Evolutionary conservation across 2,888 invertebrate species (phyloP).

Genomic region (Xanthia icteritia): DNA sequence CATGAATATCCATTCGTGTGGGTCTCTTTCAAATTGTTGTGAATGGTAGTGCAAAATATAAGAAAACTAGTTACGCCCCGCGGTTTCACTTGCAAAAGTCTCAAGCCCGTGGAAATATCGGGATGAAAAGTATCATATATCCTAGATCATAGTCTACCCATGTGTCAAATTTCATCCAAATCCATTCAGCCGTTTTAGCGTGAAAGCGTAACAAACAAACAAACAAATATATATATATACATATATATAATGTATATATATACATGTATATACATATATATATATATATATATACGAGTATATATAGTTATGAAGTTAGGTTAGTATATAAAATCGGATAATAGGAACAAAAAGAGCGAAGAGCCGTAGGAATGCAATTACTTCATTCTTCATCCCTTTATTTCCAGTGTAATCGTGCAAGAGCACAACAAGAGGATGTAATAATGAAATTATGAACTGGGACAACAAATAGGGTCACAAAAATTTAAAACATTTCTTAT

Average conservation of each 20-base stretch:
- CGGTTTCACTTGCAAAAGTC: no score
- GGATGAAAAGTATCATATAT: no score
- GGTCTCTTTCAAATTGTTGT: slow-evolving; percentile 3
- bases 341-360: not conserved
- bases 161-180: no score
- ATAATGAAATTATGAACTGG: slow-evolving; percentile 11
- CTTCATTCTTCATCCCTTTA: slow-evolving; percentile 1
- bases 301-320: no score
- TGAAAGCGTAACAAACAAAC: no score
- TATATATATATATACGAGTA: no score
- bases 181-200: no score
- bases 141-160: no score
- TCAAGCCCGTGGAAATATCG: no score
- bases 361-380: slow-evolving; percentile 30
- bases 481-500: not conserved
- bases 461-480: not conserved
- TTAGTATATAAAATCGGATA: slow-evolving; percentile 29
- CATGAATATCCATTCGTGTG: slow-evolving; percentile 42
- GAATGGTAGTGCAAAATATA: slow-evolving; percentile 8
- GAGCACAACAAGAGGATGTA: slow-evolving; percentile 11
- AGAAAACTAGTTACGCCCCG: not conserved
- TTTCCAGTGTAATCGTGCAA: slow-evolving; percentile 1
- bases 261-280: no score
- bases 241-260: no score
- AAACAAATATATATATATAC: no score